phyloP scores from a whole-genome alignment of 2,888 invertebrate species.

The Athalia cordata region DNA sequence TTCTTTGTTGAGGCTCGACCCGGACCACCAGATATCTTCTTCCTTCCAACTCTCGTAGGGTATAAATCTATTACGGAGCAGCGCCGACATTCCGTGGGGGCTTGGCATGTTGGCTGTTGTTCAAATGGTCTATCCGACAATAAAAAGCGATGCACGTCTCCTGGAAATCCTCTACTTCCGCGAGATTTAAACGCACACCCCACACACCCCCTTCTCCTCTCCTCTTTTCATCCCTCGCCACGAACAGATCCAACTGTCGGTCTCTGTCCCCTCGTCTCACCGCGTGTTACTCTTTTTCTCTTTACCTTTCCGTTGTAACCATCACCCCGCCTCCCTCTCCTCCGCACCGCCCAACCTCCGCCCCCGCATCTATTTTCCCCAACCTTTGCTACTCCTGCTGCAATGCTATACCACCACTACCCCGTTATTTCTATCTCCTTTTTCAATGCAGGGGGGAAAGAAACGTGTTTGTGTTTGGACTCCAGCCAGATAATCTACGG shows the following conservation, averaged over 20 bases:
- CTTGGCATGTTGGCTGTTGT: constrained; percentile 71
- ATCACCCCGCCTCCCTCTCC: constrained; percentile 15
- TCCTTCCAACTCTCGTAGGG: constrained; percentile 51
- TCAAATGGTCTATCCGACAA: constrained; percentile 70
- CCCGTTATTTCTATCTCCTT: constrained; percentile 41
- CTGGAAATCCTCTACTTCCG: constrained; percentile 66
- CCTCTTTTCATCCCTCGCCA: background rate
- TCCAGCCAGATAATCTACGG: constrained; percentile 70
- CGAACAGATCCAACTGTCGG: constrained; percentile 18
- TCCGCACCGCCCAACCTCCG: background rate
- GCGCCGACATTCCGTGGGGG: constrained; percentile 57
- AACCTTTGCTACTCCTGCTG: constrained; percentile 12
- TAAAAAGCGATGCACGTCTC: constrained; percentile 69
- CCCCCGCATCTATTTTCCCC: background rate
- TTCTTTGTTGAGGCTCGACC: constrained; percentile 39
- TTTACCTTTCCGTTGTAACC: constrained; percentile 17
- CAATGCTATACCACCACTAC: constrained; percentile 17
- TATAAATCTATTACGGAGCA: constrained; percentile 67
- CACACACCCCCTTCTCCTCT: constrained; percentile 45
- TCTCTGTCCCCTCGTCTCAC: constrained; percentile 49
- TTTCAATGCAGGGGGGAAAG: constrained; percentile 53
- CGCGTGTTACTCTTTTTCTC: constrained; percentile 21
- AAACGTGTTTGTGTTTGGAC: constrained; percentile 71
- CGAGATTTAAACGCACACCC: constrained; percentile 64
- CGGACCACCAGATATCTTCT: constrained; percentile 46